Conservation (phyloP, 2,888 invertebrate genomes). For the Pterostichus niger region DNA sequence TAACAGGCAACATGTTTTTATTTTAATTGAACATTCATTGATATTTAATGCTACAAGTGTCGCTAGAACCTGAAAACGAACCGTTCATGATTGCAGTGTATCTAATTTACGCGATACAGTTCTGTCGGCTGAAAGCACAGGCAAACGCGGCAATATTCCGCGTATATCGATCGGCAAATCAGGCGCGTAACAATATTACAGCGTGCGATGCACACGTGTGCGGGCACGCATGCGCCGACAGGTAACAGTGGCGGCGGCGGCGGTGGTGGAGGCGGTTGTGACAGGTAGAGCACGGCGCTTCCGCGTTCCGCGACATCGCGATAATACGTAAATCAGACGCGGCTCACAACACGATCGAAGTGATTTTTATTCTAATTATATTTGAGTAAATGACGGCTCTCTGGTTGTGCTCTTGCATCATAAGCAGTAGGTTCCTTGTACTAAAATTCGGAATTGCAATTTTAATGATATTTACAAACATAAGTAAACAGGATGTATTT, state of each 20-base stretch:
- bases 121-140: constrained; percentile 17
- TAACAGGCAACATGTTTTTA: not conserved
- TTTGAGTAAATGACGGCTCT: too few species aligned
- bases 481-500: too few species aligned
- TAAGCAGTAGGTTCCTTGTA: too few species aligned
- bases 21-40: constrained; percentile 19
- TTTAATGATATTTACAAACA: too few species aligned
- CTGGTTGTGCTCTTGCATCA: too few species aligned
- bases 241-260: constrained; percentile 46
- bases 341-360: not conserved
- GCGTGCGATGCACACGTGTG: constrained; percentile 51
- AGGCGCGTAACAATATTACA: constrained; percentile 58
- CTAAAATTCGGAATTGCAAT: too few species aligned
- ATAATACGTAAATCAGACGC: constrained; percentile 50
- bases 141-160: constrained; percentile 48
- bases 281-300: constrained; percentile 64
- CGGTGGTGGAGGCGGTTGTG: constrained; percentile 37
- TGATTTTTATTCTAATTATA: not conserved
- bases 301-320: constrained; percentile 64
- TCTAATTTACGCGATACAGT: constrained; percentile 60
- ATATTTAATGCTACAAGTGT: constrained; percentile 33
- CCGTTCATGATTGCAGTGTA: constrained; percentile 59
- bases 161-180: constrained; percentile 60
- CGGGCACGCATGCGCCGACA: constrained; percentile 42
- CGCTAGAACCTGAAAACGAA: constrained; percentile 8